Percentiles rank a stretch among this genome's conserved stretches.
These are phyloP conservation scores for Ctenochaetus hawaiiensis DNA, from an alignment of 2,797 vertebrate species.

Conservation along the genomic window DNA sequence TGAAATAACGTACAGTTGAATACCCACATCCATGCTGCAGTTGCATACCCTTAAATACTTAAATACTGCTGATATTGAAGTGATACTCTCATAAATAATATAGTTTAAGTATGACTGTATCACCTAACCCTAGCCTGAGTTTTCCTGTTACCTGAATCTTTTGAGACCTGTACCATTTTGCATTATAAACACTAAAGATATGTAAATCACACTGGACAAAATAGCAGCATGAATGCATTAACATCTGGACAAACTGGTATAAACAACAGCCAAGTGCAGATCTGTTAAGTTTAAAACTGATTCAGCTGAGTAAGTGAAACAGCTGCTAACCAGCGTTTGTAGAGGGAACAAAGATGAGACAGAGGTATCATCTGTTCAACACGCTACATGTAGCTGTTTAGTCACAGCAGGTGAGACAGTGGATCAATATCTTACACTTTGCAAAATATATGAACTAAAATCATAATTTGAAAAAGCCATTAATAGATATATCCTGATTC, in stretches of 20 bases:
- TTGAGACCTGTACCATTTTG: neutral
- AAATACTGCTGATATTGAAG: neutral
- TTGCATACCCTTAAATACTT: too few relatives aligned
- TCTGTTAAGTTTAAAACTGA: conserved; percentile 1
- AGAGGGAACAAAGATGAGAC: conserved; percentile 16
- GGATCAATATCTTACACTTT: neutral
- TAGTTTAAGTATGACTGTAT: neutral
- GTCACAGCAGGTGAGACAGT: neutral
- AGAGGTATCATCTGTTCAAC: neutral
- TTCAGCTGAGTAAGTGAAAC: conserved; percentile 37
- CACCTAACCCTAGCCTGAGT: neutral
- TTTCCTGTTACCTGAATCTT: neutral
- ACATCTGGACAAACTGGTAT: neutral
- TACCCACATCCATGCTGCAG: neutral
- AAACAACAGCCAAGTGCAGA: neutral
- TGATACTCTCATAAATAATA: neutral
- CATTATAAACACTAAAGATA: neutral
- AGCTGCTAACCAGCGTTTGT: conserved; percentile 36
- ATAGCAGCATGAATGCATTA: neutral
- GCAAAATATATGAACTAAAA: neutral
- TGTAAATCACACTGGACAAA: neutral
- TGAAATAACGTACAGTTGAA: neutral
- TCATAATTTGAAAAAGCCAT: neutral
- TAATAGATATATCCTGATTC: neutral
- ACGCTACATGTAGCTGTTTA: neutral